phyloP scores from a whole-genome alignment of 2,888 invertebrate species.

The Andrena hattorfiana region DNA sequence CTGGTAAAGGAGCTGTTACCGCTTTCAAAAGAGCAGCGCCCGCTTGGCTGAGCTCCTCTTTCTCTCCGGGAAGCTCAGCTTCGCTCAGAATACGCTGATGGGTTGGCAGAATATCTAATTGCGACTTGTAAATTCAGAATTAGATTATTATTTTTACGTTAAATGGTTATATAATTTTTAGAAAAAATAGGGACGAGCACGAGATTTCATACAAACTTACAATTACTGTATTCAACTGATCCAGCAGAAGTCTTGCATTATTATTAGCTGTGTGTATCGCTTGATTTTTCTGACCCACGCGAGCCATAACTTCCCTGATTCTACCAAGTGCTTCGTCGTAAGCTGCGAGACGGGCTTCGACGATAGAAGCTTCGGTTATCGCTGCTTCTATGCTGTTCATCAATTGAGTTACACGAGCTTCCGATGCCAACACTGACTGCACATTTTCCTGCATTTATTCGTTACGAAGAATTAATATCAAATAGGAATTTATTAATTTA shows the following conservation, averaged over 20 bases:
- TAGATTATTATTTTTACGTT: background rate
- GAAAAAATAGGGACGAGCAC: no score
- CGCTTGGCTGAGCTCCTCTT: conserved; percentile 89
- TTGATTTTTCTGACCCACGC: conserved; percentile 96
- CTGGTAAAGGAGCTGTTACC: conserved; percentile 85
- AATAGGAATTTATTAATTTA: conserved; percentile 17
- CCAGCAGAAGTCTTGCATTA: conserved; percentile 93
- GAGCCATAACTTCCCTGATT: conserved; percentile 95
- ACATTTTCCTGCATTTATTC: conserved; percentile 90
- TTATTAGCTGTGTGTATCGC: conserved; percentile 94
- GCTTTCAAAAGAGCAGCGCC: conserved; percentile 91
- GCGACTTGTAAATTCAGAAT: conserved; percentile 85
- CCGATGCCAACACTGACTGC: conserved; percentile 96
- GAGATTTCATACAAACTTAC: conserved; percentile 85
- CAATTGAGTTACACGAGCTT: conserved; percentile 91
- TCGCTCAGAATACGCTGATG: conserved; percentile 90
- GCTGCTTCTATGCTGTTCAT: conserved; percentile 93
- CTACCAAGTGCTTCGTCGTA: conserved; percentile 94
- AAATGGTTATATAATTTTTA: background rate
- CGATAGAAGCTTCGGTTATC: conserved; percentile 90
- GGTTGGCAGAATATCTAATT: conserved; percentile 89
- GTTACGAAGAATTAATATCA: conserved; percentile 22
- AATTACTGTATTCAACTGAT: conserved; percentile 92
- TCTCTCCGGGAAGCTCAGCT: conserved; percentile 89
- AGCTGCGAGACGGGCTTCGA: conserved; percentile 90